A percentile compares a stretch with the other conserved stretches of the same genome.
These are phyloP conservation scores for Chironomus striatipennis DNA, from an alignment of 1,140 invertebrate species.

Conservation along the genomic window DNA sequence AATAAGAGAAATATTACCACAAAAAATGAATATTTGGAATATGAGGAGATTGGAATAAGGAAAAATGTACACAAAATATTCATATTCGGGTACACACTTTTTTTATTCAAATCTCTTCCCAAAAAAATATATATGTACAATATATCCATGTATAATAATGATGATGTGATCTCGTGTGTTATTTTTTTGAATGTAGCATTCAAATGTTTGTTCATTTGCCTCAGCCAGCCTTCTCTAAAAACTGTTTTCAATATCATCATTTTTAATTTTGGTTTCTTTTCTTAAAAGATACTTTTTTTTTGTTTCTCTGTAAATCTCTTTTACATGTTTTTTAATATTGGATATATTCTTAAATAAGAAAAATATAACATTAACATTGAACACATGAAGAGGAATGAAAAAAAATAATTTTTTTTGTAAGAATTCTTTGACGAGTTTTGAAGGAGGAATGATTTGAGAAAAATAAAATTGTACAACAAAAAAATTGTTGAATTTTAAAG, in stretches of 20 bases:
- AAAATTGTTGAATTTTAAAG: too few species aligned
- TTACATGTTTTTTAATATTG: not conserved
- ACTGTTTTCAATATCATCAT: not conserved
- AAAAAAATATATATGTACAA: not conserved
- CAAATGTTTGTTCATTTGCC: not conserved
- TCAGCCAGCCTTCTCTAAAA: not conserved
- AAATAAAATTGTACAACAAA: too few species aligned
- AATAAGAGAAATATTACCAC: not conserved
- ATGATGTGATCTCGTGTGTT: not conserved
- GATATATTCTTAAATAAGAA: too few species aligned
- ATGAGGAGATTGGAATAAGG: not conserved
- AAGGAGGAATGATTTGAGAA: too few species aligned
- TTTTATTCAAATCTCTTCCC: conserved; percentile 12
- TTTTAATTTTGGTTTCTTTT: conserved; percentile 9
- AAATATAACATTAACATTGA: not conserved
- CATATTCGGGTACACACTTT: not conserved
- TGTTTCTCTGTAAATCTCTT: not conserved
- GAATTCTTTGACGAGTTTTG: too few species aligned
- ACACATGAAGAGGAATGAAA: too few species aligned
- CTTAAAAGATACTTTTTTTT: not conserved
- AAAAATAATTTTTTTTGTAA: too few species aligned
- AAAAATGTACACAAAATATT: not conserved
- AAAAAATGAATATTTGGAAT: not conserved
- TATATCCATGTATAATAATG: not conserved
- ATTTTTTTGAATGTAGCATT: not conserved